These are phyloP conservation scores for Subacronicta megacephala DNA, from an alignment of 2,888 invertebrate species.

Conservation along the genomic window DNA sequence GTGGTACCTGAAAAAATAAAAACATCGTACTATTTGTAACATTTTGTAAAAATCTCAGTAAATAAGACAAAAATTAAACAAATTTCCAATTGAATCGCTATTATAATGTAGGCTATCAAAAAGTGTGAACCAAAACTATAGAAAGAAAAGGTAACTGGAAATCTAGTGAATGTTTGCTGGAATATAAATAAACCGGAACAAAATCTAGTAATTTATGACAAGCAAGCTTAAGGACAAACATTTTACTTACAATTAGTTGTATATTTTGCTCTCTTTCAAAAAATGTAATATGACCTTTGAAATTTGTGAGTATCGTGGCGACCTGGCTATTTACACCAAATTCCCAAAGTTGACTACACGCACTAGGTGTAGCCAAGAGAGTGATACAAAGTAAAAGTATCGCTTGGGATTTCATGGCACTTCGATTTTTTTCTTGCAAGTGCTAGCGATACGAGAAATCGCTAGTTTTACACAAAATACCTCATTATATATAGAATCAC, in stretches of 20 bases:
- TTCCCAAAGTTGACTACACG: conserved; percentile 20
- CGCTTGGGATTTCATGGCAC: conserved; percentile 18
- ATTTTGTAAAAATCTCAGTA: too few relatives aligned
- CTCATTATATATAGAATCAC: not conserved
- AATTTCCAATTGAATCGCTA: too few relatives aligned
- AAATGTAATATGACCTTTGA: conserved; percentile 13
- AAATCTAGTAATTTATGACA: too few relatives aligned
- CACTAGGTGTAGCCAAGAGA: conserved; percentile 6
- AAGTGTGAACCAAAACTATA: too few relatives aligned
- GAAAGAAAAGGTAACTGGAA: too few relatives aligned
- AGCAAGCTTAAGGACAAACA: too few relatives aligned
- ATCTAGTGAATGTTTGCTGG: too few relatives aligned
- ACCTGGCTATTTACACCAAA: conserved; percentile 22
- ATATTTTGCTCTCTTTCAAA: conserved; percentile 18
- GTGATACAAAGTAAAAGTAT: conserved; percentile 16
- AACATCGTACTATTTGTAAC: not conserved
- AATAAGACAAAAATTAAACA: too few relatives aligned
- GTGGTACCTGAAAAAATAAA: conserved; percentile 30
- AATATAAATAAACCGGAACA: too few relatives aligned
- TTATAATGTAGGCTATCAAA: too few relatives aligned
- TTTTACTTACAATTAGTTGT: conserved; percentile 24
- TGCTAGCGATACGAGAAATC: conserved; percentile 7
- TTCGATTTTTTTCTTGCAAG: not conserved
- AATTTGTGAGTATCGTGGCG: not conserved
- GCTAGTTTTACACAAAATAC: conserved; percentile 2